Evolutionary conservation across 2,888 invertebrate species (phyloP).

Genomic region (Anorthoa munda): DNA sequence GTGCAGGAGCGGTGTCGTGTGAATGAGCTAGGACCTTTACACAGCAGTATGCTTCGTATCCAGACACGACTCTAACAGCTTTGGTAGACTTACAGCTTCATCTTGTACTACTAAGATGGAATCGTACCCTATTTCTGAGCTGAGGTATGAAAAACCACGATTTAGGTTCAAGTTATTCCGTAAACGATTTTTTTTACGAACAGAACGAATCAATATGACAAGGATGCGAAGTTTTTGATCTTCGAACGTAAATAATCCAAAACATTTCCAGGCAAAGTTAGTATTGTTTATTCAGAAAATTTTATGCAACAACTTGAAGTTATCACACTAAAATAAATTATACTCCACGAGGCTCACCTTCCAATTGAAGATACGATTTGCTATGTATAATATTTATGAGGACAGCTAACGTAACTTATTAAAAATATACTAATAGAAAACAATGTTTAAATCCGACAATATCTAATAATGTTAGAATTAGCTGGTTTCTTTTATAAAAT

Average conservation of each 20-base stretch:
- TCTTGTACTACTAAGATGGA: background rate
- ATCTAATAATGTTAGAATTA: conserved; percentile 85
- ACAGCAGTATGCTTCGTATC: no score
- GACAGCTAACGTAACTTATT: conserved; percentile 88
- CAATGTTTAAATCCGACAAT: conserved; percentile 86
- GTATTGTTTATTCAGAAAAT: conserved; percentile 89
- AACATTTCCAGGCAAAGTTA: conserved; percentile 88
- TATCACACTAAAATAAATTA: conserved; percentile 90
- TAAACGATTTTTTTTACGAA: conserved; percentile 13
- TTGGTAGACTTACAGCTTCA: background rate
- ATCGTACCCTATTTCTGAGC: background rate
- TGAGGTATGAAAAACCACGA: background rate
- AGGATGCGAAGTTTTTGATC: conserved; percentile 47
- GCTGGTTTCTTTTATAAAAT: conserved; percentile 87
- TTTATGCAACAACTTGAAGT: conserved; percentile 89
- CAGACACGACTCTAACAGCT: background rate
- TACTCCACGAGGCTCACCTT: conserved; percentile 86
- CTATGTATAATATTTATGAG: conserved; percentile 83
- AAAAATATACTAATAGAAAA: conserved; percentile 88
- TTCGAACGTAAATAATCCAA: conserved; percentile 77
- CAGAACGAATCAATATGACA: conserved; percentile 15
- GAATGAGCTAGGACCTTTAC: no score
- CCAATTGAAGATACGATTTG: conserved; percentile 81
- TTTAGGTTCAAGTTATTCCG: background rate
- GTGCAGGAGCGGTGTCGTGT: no score